Evolutionary conservation across 2,113 vertebrate species (phyloP).

Genomic region (Nematolebias whitei): DNA sequence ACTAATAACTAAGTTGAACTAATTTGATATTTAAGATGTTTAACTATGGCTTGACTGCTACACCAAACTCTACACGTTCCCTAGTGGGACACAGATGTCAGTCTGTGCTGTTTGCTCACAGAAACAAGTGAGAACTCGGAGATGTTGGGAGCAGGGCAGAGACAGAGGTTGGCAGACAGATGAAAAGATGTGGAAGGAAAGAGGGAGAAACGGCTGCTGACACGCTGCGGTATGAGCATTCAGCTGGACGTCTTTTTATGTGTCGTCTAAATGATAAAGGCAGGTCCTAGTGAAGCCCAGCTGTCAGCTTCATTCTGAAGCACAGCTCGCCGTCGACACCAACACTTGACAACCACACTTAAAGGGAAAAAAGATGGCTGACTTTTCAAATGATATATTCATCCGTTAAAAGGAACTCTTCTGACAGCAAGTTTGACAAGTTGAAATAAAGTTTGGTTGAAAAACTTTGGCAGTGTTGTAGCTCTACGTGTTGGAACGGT

Average conservation of each 20-base stretch:
- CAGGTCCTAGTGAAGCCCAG: constrained; percentile 37
- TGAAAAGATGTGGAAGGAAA: constrained; percentile 23
- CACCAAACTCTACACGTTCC: constrained; percentile 7
- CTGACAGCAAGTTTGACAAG: constrained; percentile 30
- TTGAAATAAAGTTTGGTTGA: constrained; percentile 23
- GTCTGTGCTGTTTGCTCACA: constrained; percentile 41
- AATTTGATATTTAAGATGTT: neutral
- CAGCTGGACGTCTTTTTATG: constrained; percentile 21
- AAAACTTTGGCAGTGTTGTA: constrained; percentile 6
- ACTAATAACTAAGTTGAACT: neutral
- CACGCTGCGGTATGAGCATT: constrained; percentile 26
- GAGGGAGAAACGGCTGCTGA: constrained; percentile 22
- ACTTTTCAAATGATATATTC: constrained; percentile 35
- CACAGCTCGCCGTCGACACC: constrained; percentile 20
- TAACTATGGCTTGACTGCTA: constrained; percentile 16
- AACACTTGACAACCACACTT: constrained; percentile 18
- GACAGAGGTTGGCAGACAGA: constrained; percentile 27
- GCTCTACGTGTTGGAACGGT: constrained; percentile 1
- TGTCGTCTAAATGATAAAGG: constrained; percentile 35
- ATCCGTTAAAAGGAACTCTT: constrained; percentile 19
- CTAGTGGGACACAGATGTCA: constrained; percentile 37
- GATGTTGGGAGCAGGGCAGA: constrained; percentile 33
- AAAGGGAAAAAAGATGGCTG: neutral
- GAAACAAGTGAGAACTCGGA: constrained; percentile 17
- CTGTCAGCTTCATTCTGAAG: constrained; percentile 52